Evolutionary conservation across 2,113 vertebrate genomes (phyloP).

Genomic region (Nerophis ophidion): DNA sequence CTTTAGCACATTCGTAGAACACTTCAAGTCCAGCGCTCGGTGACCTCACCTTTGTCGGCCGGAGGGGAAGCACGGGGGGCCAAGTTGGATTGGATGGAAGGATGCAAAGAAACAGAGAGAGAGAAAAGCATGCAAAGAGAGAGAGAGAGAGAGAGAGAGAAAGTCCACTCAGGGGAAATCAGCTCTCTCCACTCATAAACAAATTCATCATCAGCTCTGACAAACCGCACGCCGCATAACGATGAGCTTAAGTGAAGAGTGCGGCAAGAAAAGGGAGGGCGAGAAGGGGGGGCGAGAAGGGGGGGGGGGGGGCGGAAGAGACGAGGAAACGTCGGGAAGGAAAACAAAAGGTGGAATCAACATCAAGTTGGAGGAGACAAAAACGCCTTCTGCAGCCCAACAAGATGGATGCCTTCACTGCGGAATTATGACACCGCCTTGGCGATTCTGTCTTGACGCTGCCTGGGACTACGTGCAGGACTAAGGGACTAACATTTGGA

Average conservation of each 20-base stretch:
- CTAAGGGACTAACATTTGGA: too few species aligned
- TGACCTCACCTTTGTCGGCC: conserved; percentile 27
- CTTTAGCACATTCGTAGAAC: conserved; percentile 8
- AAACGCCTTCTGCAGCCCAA: neutral
- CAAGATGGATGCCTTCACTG: neutral
- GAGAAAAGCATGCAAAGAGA: conserved; percentile 31
- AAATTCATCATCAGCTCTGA: conserved; percentile 77
- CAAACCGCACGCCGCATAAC: conserved; percentile 69
- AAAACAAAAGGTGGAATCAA: conserved; percentile 21
- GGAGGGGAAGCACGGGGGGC: conserved; percentile 6
- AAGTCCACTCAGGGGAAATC: conserved; percentile 74
- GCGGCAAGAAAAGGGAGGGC: conserved; percentile 27
- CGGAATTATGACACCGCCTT: neutral
- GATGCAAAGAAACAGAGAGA: conserved; percentile 36
- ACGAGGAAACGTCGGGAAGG: conserved; percentile 20
- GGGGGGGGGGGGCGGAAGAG: conserved; percentile 20
- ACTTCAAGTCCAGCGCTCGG: conserved; percentile 22
- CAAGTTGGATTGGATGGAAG: conserved; percentile 44
- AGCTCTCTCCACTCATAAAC: conserved; percentile 74
- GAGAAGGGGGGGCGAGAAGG: conserved; percentile 11
- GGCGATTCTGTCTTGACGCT: neutral
- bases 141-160: conserved; percentile 41
- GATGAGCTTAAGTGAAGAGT: conserved; percentile 68
- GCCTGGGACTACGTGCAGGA: neutral
- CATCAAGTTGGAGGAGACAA: conserved; percentile 1